Percentiles rank a stretch among this genome's conserved stretches.
Conservation (phyloP, 2,888 invertebrate genomes). For the Slavum lentiscoides region DNA sequence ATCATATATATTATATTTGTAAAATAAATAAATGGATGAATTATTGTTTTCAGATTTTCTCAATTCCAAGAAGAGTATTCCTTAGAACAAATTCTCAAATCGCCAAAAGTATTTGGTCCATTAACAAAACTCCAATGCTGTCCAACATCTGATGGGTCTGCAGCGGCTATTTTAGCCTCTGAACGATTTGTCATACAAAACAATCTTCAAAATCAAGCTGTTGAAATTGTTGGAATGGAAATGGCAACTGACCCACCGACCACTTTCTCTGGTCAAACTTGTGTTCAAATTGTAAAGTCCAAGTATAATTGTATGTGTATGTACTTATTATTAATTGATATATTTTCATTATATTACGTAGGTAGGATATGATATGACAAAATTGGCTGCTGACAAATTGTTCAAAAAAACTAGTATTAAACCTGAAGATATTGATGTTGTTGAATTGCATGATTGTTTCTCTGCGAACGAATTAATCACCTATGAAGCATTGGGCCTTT, state of each 20-base stretch:
- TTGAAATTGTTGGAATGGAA: constrained; percentile 95
- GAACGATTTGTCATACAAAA: constrained; percentile 87
- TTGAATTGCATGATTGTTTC: constrained; percentile 98
- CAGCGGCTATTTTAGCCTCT: constrained; percentile 87
- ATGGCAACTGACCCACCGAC: constrained; percentile 91
- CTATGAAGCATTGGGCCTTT: constrained; percentile 94
- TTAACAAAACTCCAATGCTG: constrained; percentile 96
- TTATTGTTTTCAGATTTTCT: constrained; percentile 69
- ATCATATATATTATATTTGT: too few relatives aligned
- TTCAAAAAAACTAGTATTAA: constrained; percentile 75
- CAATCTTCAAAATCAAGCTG: constrained; percentile 81
- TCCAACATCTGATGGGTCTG: constrained; percentile 98
- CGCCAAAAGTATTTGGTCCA: constrained; percentile 86
- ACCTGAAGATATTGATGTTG: constrained; percentile 84
- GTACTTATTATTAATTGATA: neutral
- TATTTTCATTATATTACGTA: constrained; percentile 56
- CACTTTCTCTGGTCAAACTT: constrained; percentile 80
- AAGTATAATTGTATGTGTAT: neutral
- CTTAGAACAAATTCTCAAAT: constrained; percentile 84
- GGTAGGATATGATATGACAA: constrained; percentile 93
- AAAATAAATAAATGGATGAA: neutral
- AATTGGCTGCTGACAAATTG: constrained; percentile 74
- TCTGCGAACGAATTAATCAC: constrained; percentile 96
- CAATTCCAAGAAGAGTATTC: constrained; percentile 92
- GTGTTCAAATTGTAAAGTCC: constrained; percentile 71